Evolutionary conservation across 2,888 invertebrate genomes (phyloP).

Genomic region (Caprella mutica): DNA sequence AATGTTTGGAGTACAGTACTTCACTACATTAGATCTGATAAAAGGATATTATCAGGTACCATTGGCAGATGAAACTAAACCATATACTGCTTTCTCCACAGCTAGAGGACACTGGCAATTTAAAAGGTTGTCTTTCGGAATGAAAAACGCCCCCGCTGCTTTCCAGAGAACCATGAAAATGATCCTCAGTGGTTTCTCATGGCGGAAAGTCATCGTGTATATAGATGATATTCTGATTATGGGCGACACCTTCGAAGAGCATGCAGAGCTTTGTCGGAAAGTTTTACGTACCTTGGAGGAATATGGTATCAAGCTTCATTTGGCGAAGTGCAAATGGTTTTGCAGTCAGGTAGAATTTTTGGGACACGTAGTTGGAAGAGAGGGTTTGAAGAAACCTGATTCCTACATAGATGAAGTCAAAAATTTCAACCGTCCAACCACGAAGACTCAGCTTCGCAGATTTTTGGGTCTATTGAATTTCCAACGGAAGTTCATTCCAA

Average conservation of each 20-base stretch:
- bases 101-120: background rate
- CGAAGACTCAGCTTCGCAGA: background rate
- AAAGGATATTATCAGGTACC: background rate
- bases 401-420: background rate
- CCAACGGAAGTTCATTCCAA: background rate
- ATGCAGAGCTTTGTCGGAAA: background rate
- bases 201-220: background rate
- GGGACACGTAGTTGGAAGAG: background rate
- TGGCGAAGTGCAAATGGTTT: background rate
- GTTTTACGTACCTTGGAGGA: background rate
- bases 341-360: background rate
- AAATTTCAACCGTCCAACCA: background rate
- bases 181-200: background rate
- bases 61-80: background rate
- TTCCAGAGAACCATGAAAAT: background rate
- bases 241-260: background rate
- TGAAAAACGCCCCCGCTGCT: background rate
- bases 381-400: background rate
- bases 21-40: background rate
- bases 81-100: background rate
- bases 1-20: background rate
- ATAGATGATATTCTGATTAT: background rate
- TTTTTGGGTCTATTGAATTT: background rate
- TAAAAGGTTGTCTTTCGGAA: background rate
- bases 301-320: background rate